phyloP scores from a whole-genome alignment of 2,888 invertebrate species.

The Phyllotreta cruciferae region DNA sequence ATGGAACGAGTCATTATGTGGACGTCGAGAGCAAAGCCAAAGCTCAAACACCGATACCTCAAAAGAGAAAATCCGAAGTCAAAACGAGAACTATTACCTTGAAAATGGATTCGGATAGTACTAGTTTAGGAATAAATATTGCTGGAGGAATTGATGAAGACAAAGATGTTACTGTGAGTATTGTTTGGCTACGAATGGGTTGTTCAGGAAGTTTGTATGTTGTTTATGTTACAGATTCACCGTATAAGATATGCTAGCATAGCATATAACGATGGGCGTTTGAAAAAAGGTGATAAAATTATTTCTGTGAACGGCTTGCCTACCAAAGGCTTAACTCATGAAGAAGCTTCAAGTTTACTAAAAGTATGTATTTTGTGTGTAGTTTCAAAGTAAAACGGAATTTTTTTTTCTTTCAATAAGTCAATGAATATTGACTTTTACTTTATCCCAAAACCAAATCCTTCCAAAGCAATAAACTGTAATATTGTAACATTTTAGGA shows the following conservation, averaged over 20 bases:
- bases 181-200: background rate
- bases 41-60: slow-evolving; percentile 20
- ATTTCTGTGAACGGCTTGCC: slow-evolving; percentile 86
- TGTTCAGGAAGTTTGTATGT: background rate
- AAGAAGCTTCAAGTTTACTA: slow-evolving; percentile 84
- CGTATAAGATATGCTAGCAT: slow-evolving; percentile 85
- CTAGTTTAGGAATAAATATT: slow-evolving; percentile 85
- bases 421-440: too few relatives aligned
- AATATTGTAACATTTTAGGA: slow-evolving; percentile 62
- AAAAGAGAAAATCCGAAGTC: slow-evolving; percentile 19
- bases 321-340: slow-evolving; percentile 84
- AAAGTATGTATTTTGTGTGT: slow-evolving; percentile 68
- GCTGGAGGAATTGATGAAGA: slow-evolving; percentile 91
- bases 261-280: slow-evolving; percentile 84
- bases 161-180: slow-evolving; percentile 85
- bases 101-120: slow-evolving; percentile 71
- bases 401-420: too few relatives aligned
- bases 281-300: slow-evolving; percentile 87
- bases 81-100: slow-evolving; percentile 70
- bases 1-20: slow-evolving; percentile 17
- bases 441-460: too few relatives aligned
- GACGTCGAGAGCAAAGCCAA: slow-evolving; percentile 27
- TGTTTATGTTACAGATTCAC: slow-evolving; percentile 71
- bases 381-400: too few relatives aligned
- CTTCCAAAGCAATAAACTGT: background rate